Base-by-base conservation (phyloP, 2,113 vertebrate species). In the Mobula hypostoma region DNA sequence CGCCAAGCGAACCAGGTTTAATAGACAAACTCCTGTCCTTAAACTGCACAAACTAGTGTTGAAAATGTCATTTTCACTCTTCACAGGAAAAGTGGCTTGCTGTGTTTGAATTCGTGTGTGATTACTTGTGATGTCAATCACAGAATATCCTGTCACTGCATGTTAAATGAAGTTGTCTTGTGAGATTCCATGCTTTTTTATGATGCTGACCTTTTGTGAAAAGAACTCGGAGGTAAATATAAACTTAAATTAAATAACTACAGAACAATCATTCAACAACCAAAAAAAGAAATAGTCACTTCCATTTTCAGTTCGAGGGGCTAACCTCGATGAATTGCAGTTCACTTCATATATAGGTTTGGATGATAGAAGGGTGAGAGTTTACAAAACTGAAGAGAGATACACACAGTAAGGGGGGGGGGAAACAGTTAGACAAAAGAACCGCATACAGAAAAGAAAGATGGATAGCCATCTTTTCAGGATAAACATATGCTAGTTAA, bases 1-100 rank as follows among this genome's bases (percentile, higher is more conserved):
- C 11, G 14, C 91, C 74, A 32, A 74, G 36, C 14, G 19, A 40
- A 93, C 36, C 32, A 56, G 91, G 74, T 92, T 72, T 74, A 76
- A 93, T 74, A 74, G 70, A 93, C 91, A 93, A 93, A 93, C 91
- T 48, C 68, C 91, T 74, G 68, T 93, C 68, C 68, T 93, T 93
- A 93, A 93, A 74, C 91, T 29, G 36, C 68, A 93, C 91, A 40
- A 76, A 74, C 21, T 27, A 76, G 70, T 93, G 91, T 56, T 74
- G 68, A 93, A 90, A 93, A 93, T 93, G 91, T 93, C 68, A 93
- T 76, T 93, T 93, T 93, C 91, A 93, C 91, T 93, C 91, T 56
- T 93, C 15, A 70, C 70, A 76, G 91, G 24, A 56, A 48, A 93
- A 93, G 90, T 93, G 90, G 36, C 91, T 74, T 93, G 66, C 91